Conservation (phyloP, 2,888 invertebrate species). For the Falcaria lacertinaria region DNA sequence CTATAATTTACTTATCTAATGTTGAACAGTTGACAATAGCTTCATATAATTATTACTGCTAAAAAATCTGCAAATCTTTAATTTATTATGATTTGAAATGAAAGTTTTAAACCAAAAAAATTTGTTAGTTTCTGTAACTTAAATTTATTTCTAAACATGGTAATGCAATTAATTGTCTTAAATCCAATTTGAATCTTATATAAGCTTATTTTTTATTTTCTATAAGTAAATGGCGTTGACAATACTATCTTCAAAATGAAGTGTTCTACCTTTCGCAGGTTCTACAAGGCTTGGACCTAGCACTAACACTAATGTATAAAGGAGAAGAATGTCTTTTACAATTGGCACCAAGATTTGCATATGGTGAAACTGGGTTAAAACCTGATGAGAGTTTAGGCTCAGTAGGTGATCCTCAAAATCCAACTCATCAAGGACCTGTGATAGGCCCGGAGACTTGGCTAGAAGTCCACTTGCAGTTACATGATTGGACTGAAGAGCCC, state of each 20-base stretch:
- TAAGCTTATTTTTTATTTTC: too few species aligned
- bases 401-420: constrained; percentile 50
- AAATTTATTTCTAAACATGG: too few species aligned
- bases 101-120: too few species aligned
- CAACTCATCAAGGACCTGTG: constrained; percentile 66
- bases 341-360: constrained; percentile 90
- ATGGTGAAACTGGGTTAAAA: constrained; percentile 86
- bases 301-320: constrained; percentile 90
- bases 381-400: constrained; percentile 60
- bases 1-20: too few species aligned
- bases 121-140: too few species aligned
- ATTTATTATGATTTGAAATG: too few species aligned
- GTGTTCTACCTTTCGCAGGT: constrained; percentile 49
- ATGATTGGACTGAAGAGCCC: constrained; percentile 83
- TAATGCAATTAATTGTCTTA: too few species aligned
- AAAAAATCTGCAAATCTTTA: too few species aligned
- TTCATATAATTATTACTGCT: too few species aligned
- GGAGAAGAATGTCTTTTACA: constrained; percentile 88
- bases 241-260: too few species aligned
- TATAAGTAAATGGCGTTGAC: too few species aligned
- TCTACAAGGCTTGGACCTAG: constrained; percentile 91
- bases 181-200: not conserved
- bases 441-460: constrained; percentile 84
- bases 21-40: too few species aligned
- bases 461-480: constrained; percentile 85